These are phyloP conservation scores for Cryptops parisi DNA, from an alignment of 2,888 invertebrate genomes.

Conservation along the genomic window DNA sequence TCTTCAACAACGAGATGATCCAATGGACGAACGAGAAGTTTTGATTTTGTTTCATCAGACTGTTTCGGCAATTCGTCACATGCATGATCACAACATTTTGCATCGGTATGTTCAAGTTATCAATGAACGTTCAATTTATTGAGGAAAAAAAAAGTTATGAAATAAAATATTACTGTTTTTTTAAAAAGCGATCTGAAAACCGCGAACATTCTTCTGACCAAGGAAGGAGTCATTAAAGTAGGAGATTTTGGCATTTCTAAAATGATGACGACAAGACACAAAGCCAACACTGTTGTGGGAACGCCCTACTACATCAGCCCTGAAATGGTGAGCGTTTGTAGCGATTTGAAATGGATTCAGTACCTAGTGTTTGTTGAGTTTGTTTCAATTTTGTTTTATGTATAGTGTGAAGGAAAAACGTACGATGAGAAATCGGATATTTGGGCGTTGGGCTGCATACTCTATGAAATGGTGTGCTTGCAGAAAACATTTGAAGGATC, in stretches of 20 bases:
- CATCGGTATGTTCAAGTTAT: conserved; percentile 32
- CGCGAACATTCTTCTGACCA: conserved; percentile 64
- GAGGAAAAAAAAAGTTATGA: too few species aligned
- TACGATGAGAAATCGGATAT: conserved; percentile 63
- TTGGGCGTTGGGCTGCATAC: conserved; percentile 61
- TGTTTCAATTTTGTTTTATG: conserved; percentile 14
- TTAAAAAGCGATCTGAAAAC: conserved; percentile 71
- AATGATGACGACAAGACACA: conserved; percentile 47
- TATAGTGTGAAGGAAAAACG: conserved; percentile 55
- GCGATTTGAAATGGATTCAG: neutral
- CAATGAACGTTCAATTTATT: neutral
- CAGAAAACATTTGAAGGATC: conserved; percentile 57
- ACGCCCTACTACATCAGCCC: conserved; percentile 59
- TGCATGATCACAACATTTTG: conserved; percentile 50
- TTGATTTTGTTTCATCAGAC: conserved; percentile 51
- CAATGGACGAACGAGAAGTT: conserved; percentile 47
- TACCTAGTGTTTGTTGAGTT: too few species aligned
- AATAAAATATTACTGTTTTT: conserved; percentile 32
- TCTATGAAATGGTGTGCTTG: conserved; percentile 57
- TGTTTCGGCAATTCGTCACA: conserved; percentile 49
- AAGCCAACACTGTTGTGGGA: conserved; percentile 53
- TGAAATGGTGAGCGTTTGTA: conserved; percentile 42
- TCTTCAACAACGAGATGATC: conserved; percentile 38
- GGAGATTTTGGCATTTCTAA: conserved; percentile 65
- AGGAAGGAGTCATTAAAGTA: conserved; percentile 48